A percentile compares a stretch with the other conserved stretches of the same genome.
These are phyloP conservation scores for Margarornis squamiger DNA, from an alignment of 2,797 vertebrate genomes.

Conservation along the genomic window DNA sequence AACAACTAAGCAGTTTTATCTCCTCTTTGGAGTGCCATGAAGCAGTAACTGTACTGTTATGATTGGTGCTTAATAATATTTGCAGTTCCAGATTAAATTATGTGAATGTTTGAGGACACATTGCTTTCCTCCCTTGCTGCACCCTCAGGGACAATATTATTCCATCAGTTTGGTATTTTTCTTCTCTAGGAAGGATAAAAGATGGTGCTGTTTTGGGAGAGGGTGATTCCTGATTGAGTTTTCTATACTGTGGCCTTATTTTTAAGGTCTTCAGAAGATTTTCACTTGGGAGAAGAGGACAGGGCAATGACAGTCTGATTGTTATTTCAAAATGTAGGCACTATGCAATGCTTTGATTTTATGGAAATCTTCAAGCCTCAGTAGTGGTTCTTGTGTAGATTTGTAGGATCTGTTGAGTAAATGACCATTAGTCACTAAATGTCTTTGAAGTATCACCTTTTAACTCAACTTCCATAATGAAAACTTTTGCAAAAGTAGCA, in stretches of 20 bases:
- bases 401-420: background rate
- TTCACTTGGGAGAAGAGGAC: background rate
- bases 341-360: background rate
- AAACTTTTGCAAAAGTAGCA: background rate
- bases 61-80: constrained; percentile 64
- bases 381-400: background rate
- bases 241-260: background rate
- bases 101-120: constrained; percentile 55
- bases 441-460: background rate
- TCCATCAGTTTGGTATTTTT: background rate
- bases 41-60: constrained; percentile 50
- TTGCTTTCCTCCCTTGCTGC: constrained; percentile 18
- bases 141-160: constrained; percentile 22
- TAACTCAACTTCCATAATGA: background rate
- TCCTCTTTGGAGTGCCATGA: constrained; percentile 41
- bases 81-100: constrained; percentile 65
- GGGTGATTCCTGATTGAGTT: background rate
- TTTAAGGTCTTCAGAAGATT: background rate
- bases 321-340: background rate
- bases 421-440: background rate
- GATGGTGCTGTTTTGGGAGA: background rate
- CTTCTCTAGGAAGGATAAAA: background rate
- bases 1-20: constrained; percentile 65
- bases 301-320: accelerated
- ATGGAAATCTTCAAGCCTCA: background rate